Percentiles rank a stretch among this genome's conserved stretches.
Evolutionary conservation across 2,113 vertebrate species (phyloP).

Genomic region (Balaeniceps rex): DNA sequence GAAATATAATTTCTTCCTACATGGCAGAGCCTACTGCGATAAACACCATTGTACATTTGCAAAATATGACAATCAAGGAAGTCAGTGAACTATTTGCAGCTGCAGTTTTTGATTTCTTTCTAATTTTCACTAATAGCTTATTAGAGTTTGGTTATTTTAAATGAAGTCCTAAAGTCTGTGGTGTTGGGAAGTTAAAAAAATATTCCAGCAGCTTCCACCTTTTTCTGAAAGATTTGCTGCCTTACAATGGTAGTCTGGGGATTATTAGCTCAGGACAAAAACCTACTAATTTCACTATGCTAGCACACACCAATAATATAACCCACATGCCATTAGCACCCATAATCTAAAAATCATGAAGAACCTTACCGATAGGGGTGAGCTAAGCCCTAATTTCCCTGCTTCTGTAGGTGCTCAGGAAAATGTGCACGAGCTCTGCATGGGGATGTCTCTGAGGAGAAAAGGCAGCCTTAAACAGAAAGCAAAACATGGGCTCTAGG

Average conservation of each 20-base stretch:
- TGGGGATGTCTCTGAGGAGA: neutral
- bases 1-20: neutral
- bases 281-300: neutral
- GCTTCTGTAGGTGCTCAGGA: neutral
- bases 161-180: neutral
- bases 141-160: neutral
- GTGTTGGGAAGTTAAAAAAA: neutral
- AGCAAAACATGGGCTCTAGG: neutral
- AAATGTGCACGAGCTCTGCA: neutral
- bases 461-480: neutral
- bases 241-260: neutral
- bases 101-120: neutral
- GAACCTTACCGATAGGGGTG: neutral
- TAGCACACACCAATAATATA: neutral
- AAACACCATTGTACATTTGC: neutral
- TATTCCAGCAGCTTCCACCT: neutral
- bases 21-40: neutral
- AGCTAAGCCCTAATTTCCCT: neutral
- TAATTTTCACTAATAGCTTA: neutral
- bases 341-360: neutral
- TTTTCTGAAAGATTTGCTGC: neutral
- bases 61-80: constrained; percentile 25
- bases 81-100: neutral
- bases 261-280: neutral
- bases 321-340: neutral